Evolutionary conservation across 2,113 vertebrate genomes (phyloP).

Genomic region (Arothron firmamentum): DNA sequence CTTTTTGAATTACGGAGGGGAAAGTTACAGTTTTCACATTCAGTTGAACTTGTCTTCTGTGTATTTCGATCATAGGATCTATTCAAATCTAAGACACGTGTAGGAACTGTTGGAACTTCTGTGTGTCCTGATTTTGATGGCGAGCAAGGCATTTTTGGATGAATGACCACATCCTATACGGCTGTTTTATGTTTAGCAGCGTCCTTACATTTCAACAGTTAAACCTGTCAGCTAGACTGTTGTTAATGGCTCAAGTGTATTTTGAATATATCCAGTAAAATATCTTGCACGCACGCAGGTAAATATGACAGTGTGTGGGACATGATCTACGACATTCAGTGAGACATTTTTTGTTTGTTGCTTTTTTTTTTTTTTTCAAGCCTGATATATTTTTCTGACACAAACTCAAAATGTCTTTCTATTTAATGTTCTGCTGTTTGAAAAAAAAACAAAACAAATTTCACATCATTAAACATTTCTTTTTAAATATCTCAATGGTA

Average conservation of each 20-base stretch:
- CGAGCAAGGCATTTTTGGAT: background rate
- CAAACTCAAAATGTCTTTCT: slow-evolving; percentile 12
- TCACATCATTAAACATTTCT: slow-evolving; percentile 31
- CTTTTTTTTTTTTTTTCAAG: background rate
- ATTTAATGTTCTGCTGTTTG: slow-evolving; percentile 52
- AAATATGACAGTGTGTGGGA: slow-evolving; percentile 22
- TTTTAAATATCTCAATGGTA: slow-evolving; percentile 35
- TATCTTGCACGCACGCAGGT: slow-evolving; percentile 27
- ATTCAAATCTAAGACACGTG: slow-evolving; percentile 20
- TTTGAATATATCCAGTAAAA: slow-evolving; percentile 35
- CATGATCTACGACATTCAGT: slow-evolving; percentile 28
- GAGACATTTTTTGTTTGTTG: slow-evolving; percentile 3
- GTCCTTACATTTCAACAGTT: slow-evolving; percentile 59
- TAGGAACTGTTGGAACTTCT: no score
- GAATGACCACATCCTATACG: slow-evolving; percentile 29
- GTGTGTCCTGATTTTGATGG: background rate
- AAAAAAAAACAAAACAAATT: background rate
- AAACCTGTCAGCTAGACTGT: slow-evolving; percentile 13
- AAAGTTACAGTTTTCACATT: slow-evolving; percentile 3
- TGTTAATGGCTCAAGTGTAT: slow-evolving; percentile 20
- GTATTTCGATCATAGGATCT: slow-evolving; percentile 34
- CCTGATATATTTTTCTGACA: slow-evolving; percentile 25
- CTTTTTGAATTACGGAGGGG: no score
- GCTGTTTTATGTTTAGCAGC: background rate
- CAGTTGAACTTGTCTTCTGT: slow-evolving; percentile 13